Conservation (phyloP, 2,888 invertebrate genomes). For the Andrena marginata region DNA sequence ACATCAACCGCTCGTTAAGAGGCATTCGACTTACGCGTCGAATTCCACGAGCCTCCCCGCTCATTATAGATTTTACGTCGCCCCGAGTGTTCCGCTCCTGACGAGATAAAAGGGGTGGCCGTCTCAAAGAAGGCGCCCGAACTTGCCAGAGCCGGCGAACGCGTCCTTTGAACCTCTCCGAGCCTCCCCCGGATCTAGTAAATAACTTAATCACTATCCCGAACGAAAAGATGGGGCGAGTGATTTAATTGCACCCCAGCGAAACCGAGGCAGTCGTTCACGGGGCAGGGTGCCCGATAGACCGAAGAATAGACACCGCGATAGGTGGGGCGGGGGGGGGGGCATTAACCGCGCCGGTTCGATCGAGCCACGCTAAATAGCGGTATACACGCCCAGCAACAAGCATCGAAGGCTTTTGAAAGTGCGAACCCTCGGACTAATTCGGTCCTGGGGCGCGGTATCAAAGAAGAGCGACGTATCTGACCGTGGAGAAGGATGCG, state of each 20-base stretch:
- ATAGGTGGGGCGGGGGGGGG: no score
- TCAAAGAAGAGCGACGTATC: constrained; percentile 57
- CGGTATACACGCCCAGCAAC: not conserved
- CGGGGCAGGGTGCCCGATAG: not conserved
- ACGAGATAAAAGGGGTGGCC: not conserved
- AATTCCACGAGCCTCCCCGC: constrained; percentile 41
- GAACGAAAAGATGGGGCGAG: no score
- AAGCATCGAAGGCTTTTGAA: constrained; percentile 4
- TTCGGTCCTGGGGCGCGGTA: constrained; percentile 23
- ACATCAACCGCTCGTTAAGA: constrained; percentile 24
- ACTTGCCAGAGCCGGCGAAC: not conserved
- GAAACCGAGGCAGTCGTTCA: not conserved
- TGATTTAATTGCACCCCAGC: not conserved
- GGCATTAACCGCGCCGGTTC: not conserved
- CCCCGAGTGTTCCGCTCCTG: constrained; percentile 28
- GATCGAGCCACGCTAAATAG: constrained; percentile 1
- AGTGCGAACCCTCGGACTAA: constrained; percentile 46
- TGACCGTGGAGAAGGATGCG: constrained; percentile 39
- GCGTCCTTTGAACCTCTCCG: constrained; percentile 15
- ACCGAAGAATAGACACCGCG: not conserved
- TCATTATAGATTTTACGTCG: constrained; percentile 55
- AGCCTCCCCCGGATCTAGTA: not conserved
- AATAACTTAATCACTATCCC: no score
- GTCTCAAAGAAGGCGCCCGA: constrained; percentile 27
- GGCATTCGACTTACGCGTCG: constrained; percentile 39